Conservation (phyloP, 2,888 invertebrate genomes). For the Agonum fuliginosum region DNA sequence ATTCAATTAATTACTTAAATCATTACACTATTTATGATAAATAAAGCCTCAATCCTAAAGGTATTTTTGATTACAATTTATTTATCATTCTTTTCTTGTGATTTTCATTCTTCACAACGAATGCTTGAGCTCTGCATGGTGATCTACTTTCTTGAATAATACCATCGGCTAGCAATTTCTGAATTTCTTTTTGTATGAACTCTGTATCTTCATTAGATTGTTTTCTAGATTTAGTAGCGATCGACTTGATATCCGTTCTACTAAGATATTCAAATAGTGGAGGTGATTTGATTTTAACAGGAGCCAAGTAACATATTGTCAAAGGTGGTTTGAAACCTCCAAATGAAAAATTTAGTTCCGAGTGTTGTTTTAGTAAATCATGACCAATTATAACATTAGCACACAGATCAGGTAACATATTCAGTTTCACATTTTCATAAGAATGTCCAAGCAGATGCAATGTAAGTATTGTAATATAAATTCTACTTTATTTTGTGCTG, state of each 20-base stretch:
- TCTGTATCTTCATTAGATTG: background rate
- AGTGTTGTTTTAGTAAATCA: slow-evolving; percentile 2
- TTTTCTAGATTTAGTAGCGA: background rate
- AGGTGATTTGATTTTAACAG: background rate
- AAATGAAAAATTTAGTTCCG: background rate
- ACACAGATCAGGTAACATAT: background rate
- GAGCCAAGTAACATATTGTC: no score
- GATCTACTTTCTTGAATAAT: no score
- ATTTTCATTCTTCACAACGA: no score
- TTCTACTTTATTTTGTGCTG: no score
- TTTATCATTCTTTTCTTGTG: no score
- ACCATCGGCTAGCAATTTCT: slow-evolving; percentile 1
- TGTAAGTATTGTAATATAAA: no score
- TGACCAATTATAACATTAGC: background rate
- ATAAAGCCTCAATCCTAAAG: no score
- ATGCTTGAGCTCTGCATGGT: no score
- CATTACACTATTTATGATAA: no score
- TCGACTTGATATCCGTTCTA: background rate
- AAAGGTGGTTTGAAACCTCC: no score
- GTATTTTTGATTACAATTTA: no score
- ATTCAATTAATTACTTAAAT: no score
- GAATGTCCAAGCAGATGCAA: background rate
- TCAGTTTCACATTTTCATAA: background rate
- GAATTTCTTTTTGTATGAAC: background rate
- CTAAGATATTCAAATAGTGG: background rate